Base-by-base conservation (phyloP, 2,888 invertebrate species). In the Aspidiotus rigidus region DNA sequence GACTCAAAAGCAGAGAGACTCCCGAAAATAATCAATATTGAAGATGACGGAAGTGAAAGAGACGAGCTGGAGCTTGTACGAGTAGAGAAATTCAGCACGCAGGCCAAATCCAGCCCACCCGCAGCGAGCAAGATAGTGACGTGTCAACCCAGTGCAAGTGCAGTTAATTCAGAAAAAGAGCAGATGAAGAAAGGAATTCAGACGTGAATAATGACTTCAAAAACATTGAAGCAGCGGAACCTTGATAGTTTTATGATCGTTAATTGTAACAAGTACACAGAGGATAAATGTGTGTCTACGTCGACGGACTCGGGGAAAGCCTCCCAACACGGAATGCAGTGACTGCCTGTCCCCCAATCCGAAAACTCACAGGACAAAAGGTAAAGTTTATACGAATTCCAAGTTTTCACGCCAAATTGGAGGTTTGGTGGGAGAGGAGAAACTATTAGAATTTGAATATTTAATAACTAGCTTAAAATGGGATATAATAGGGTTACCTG, bases 401-500 rank as follows among this genome's bases (percentile, higher is more conserved):
- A 11, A 10, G 9, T 44, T 44, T 10, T 10, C 49, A 11, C 49
- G 8, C 8, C 8, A 44, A 10, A 10, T 8, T 44, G 11, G 49
- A 44, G 49, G 49, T 44, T 10, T 44, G 49, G 49, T 11, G 49
- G 49, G 49, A 10, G 49, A 44, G 49, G 56, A 56, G 7, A 56
- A 15, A 56, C n/a, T 56, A 15, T 10, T n/a, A 8, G 56, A 56
- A 56, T 56, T 56, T n/a, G 56, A 56, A 15, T n/a, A 15, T 15
- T n/a, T n/a, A n/a, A 56, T 56, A n/a, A 7, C 8, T n/a, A 15
- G 15, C 11, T 13, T 56, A 15, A 56, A 56, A 15, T 56, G 56
- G 56, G 16, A 56, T 15, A 56, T 56, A n/a, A 56, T 56, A 13
- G 56, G 56, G 16, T 15, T 56, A n/a, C 15, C 56, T 8, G 56